A percentile compares a stretch with the other conserved stretches of the same genome.
phyloP scores from a whole-genome alignment of 2,888 invertebrate species.

The Drosophila yooni region DNA sequence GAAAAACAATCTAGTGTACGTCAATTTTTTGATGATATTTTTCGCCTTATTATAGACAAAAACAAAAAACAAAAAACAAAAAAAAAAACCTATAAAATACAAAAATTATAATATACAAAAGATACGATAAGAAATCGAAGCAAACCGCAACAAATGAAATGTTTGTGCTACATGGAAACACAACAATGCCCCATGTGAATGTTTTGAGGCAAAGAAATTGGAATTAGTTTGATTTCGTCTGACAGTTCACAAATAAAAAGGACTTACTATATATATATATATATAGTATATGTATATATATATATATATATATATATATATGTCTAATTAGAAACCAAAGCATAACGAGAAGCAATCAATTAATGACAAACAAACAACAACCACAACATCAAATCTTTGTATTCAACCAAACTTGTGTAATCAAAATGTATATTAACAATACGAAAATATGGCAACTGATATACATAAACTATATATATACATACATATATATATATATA shows the following conservation, averaged over 20 bases:
- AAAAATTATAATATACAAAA: conserved; percentile 23
- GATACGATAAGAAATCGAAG: conserved; percentile 17
- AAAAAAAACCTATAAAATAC: conserved; percentile 18
- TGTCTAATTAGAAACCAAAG: conserved; percentile 18
- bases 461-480: background rate
- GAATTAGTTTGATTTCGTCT: background rate
- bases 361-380: conserved; percentile 41
- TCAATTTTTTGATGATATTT: conserved; percentile 84
- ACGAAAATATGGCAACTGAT: conserved; percentile 10
- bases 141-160: background rate
- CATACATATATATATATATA: background rate
- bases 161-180: background rate
- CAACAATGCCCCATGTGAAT: background rate
- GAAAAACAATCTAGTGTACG: conserved; percentile 83
- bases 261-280: background rate
- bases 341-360: conserved; percentile 72
- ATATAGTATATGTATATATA: background rate
- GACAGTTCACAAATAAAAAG: background rate
- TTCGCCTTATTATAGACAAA: conserved; percentile 82
- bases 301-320: background rate
- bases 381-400: conserved; percentile 27
- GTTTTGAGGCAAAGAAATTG: conserved; percentile 2
- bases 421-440: conserved; percentile 38
- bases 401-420: conserved; percentile 37
- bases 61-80: conserved; percentile 25